Conservation (phyloP, 2,113 vertebrate species). For the human region DNA sequence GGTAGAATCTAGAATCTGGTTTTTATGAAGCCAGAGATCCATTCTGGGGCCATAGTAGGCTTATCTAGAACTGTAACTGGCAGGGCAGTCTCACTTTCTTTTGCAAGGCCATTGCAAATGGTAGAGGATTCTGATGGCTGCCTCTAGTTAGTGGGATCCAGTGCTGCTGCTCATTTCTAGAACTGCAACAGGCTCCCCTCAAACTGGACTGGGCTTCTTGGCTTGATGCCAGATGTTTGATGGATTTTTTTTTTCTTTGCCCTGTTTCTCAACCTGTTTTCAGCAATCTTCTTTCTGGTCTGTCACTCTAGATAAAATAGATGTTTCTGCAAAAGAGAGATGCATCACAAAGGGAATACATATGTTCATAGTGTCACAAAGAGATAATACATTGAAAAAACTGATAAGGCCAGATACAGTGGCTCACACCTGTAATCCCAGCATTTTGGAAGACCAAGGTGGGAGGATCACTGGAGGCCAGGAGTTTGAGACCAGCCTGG, state of each 20-base stretch:
- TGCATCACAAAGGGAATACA: not conserved
- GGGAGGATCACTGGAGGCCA: not conserved
- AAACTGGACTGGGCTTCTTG: not conserved
- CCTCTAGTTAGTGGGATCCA: not conserved
- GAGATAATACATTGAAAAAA: not conserved
- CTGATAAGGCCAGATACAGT: not conserved
- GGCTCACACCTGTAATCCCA: not conserved
- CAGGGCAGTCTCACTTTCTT: not conserved
- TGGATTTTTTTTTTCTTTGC: not conserved
- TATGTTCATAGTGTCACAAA: not conserved
- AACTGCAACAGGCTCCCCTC: not conserved
- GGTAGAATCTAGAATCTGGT: not conserved
- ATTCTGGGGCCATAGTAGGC: not conserved
- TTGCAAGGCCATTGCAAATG: not conserved
- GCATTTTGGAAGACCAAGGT: not conserved
- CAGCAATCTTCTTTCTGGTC: not conserved
- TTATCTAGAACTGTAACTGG: not conserved
- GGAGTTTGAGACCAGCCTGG: not conserved
- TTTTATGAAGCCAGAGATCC: not conserved
- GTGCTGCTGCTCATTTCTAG: not conserved
- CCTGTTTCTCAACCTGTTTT: not conserved
- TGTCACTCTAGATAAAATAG: not conserved
- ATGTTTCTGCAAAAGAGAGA: constrained; percentile 6
- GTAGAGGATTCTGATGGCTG: not conserved
- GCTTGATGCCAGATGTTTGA: not conserved